Conservation (phyloP, 1,140 invertebrate genomes). For the Atta texana region DNA sequence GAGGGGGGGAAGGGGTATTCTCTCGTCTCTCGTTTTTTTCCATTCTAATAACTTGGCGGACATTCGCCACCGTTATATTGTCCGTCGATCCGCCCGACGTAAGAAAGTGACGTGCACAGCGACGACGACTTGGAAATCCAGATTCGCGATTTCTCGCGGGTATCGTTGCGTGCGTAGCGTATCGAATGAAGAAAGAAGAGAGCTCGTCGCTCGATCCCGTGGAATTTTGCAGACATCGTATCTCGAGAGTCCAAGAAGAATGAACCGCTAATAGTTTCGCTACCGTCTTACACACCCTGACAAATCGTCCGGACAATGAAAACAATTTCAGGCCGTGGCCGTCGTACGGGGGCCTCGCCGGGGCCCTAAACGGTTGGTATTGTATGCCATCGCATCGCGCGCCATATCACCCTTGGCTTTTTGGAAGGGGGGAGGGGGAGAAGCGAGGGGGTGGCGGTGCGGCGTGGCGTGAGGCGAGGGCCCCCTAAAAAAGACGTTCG, state of each 20-base stretch:
- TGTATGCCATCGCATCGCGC: slow-evolving; percentile 74
- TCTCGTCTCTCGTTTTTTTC: slow-evolving; percentile 33
- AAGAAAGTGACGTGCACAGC: slow-evolving; percentile 48
- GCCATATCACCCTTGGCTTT: slow-evolving; percentile 65
- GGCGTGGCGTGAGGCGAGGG: slow-evolving; percentile 25
- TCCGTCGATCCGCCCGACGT: neutral
- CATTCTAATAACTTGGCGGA: slow-evolving; percentile 31
- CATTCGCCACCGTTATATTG: slow-evolving; percentile 16
- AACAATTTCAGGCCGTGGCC: slow-evolving; percentile 81
- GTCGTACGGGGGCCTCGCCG: slow-evolving; percentile 31
- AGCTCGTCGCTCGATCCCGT: slow-evolving; percentile 39
- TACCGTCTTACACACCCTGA: slow-evolving; percentile 85
- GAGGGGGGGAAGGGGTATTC: neutral
- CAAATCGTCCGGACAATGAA: slow-evolving; percentile 85
- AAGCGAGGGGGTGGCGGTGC: slow-evolving; percentile 12
- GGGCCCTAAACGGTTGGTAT: slow-evolving; percentile 82
- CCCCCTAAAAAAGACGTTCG: slow-evolving; percentile 51
- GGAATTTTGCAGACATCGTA: slow-evolving; percentile 27
- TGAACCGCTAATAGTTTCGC: slow-evolving; percentile 82
- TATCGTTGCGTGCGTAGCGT: slow-evolving; percentile 52
- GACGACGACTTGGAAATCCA: slow-evolving; percentile 47
- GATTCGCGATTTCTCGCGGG: slow-evolving; percentile 63
- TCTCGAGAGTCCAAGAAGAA: slow-evolving; percentile 49
- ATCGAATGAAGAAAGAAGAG: slow-evolving; percentile 63
- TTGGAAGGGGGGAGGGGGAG: slow-evolving; percentile 27